Base-by-base conservation (phyloP, 2,797 vertebrate species). In the Xerus rutilus region DNA sequence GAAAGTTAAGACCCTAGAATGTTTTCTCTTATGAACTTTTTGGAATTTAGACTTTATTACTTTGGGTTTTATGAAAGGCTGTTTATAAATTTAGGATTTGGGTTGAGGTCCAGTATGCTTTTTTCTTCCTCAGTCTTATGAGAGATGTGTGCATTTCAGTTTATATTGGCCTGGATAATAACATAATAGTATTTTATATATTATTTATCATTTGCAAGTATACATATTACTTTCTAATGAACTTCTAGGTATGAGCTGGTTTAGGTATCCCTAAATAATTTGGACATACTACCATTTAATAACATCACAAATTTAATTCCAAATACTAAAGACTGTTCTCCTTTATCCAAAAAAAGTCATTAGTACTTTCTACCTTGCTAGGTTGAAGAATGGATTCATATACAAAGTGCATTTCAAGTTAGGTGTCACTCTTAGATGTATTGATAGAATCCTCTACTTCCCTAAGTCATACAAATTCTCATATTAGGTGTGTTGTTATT, bases 51-150 rank as follows among this genome's bases (percentile, higher is more conserved):
- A 9, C 23, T 15, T 79, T 90, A 4, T 83, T 93, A 77, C 5
- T 70, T 78, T 73, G 47, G 45, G 14, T 94, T 94, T 73, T 57
- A 47, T 65, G 45, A 70, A 91, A 96, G n/a, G 2, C 20, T 84
- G 72, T 21, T 57, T 83, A 10, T 79, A 84, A 88, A 89, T 23
- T 59, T 17, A 72, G 7, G 11, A 59, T 72, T 77, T 67, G 7
- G 11, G 1, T 65, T 96, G 23, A 83, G 18, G 15, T 74, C n/a
- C 54, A 62, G 6, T 30, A 45, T 54, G 17, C 8, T 64, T 30
- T 76, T 79, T 59, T 77, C 7, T 77, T 89, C 43, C 49, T 64
- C 43, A 81, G 59, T 62, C 52, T 59, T 43, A 59, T 32, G 15
- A 59, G 9, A n/a, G 9, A 35, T 52, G 23, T 67, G 14, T 79